Base-by-base conservation (phyloP, 2,113 vertebrate genomes). In the Taxidea taxus region DNA sequence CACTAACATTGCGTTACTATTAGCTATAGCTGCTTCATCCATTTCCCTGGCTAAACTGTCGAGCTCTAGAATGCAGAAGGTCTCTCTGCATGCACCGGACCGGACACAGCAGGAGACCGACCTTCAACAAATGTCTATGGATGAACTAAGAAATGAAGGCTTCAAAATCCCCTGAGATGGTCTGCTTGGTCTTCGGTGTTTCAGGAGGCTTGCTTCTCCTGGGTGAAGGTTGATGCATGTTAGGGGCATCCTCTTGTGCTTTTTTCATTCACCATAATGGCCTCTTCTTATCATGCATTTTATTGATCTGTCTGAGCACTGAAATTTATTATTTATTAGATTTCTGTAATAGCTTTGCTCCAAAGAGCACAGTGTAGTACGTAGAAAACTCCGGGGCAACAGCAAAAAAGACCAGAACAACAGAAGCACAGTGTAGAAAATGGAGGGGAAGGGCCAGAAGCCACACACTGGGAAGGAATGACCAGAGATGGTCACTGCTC, bases 291-390 rank as follows among this genome's bases (percentile, higher is more conserved):
- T 93, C 97, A 97, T 97, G 96, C 87, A 94, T 95, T 92, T 96
- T 96, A 98, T 98, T 96, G 97, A 98, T 98, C 91, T 96, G 90
- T 89, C 97, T 97, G 95, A 97, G 96, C 16, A 3, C 90, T 94
- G 95, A 74, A 97, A 97, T 98, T 97, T 97, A 97, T 98, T 97
- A 98, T 97, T 97, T 97, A 98, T 97, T 97, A 97, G 83, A 96
- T 84, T 96, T 98, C 97, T 97, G 81, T 97, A 97, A 97, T 97
- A 97, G 95, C 91, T 97, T 92, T 98, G 83, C 75, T 97, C 93
- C 83, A 90, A 92, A 93, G 75, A 96, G 75, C 96, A 68, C 66
- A 96, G 80, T 25, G 1, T 95, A 86, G 54, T 93, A 39, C 16
- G 56, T 10, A 56, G 82, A 83, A 51, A 96, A 93, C 21, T 85